Conservation (phyloP, 1,140 invertebrate species). For the Caenorhabditis remanei region DNA sequence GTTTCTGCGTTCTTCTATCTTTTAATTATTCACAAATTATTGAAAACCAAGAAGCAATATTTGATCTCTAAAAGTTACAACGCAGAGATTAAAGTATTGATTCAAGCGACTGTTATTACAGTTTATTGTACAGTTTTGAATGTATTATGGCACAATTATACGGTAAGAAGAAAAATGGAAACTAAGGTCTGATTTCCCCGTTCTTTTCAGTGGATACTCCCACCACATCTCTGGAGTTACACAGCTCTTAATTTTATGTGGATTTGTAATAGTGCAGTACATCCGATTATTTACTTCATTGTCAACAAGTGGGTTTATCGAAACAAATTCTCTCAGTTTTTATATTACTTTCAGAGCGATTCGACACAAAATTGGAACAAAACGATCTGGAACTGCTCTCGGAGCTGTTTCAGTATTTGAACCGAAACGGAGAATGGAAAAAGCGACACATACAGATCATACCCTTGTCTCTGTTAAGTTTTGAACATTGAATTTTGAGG, state of each 20-base stretch:
- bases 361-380: conserved; percentile 17
- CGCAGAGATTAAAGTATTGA: conserved; percentile 70
- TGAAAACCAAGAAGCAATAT: conserved; percentile 65
- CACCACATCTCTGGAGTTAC: conserved; percentile 67
- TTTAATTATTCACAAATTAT: conserved; percentile 64
- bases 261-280: conserved; percentile 71
- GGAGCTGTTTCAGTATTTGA: conserved; percentile 20
- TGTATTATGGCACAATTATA: conserved; percentile 71
- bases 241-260: conserved; percentile 72
- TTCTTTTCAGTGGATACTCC: conserved; percentile 62
- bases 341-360: conserved; percentile 30
- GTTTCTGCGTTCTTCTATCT: conserved; percentile 68
- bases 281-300: conserved; percentile 72
- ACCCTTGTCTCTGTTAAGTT: not conserved
- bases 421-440: not conserved
- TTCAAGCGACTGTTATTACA: conserved; percentile 71
- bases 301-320: conserved; percentile 67
- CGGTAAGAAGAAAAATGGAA: conserved; percentile 46
- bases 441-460: not conserved
- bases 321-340: not conserved
- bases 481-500: not conserved
- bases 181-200: no score
- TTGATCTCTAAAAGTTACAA: conserved; percentile 58
- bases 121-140: conserved; percentile 72
- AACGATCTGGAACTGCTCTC: not conserved